Percentiles rank a stretch among this genome's conserved stretches.
These are phyloP conservation scores for Oscheius sp. DNA, from an alignment of 2,888 invertebrate genomes.

Conservation along the genomic window DNA sequence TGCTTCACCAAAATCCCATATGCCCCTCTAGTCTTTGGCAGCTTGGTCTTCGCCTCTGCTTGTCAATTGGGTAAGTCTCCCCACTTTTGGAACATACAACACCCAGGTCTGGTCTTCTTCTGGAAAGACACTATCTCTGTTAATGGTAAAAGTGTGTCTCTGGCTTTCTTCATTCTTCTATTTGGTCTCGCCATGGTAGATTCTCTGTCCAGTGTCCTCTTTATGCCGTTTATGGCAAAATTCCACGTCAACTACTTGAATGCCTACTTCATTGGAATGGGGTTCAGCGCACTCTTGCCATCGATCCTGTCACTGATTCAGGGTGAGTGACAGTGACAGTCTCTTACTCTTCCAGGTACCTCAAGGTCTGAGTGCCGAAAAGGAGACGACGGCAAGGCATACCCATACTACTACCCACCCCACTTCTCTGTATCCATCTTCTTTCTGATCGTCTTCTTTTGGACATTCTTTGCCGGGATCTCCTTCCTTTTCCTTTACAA, in stretches of 20 bases:
- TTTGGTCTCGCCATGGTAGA: constrained; percentile 78
- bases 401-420: constrained; percentile 59
- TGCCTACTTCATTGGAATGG: constrained; percentile 87
- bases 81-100: background rate
- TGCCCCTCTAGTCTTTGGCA: constrained; percentile 75
- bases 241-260: constrained; percentile 82
- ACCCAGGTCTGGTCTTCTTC: constrained; percentile 48
- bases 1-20: constrained; percentile 72
- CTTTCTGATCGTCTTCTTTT: constrained; percentile 63
- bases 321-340: constrained; percentile 76
- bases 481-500: constrained; percentile 61
- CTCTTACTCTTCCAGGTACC: constrained; percentile 1
- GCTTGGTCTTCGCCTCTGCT: constrained; percentile 75
- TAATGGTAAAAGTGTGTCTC: constrained; percentile 57
- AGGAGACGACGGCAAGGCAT: background rate
- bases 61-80: constrained; percentile 47
- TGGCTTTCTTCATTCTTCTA: constrained; percentile 64
- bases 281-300: constrained; percentile 85
- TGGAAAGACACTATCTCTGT: constrained; percentile 60
- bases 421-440: constrained; percentile 65
- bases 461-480: constrained; percentile 62
- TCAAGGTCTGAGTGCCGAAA: constrained; percentile 11
- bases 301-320: constrained; percentile 84
- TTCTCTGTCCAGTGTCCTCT: constrained; percentile 87
- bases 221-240: constrained; percentile 83